These are phyloP conservation scores for Poeciliopsis presidionis DNA, from an alignment of 2,797 vertebrate species.

Conservation along the genomic window DNA sequence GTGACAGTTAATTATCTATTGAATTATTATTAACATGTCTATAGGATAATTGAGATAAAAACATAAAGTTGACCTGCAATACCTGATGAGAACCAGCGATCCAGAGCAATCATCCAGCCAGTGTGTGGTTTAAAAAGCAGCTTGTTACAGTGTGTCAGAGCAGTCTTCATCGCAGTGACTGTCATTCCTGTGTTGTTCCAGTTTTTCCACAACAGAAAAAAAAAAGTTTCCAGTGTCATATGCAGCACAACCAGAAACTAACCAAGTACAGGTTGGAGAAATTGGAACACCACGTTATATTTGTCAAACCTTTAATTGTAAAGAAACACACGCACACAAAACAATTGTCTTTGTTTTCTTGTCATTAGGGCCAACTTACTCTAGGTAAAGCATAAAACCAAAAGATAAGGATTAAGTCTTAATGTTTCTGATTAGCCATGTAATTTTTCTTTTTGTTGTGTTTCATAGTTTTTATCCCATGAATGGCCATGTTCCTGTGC, in stretches of 20 bases:
- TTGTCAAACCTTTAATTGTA: not conserved
- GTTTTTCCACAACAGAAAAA: conserved; percentile 55
- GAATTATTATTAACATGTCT: not conserved
- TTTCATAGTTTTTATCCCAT: not conserved
- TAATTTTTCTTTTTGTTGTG: not conserved
- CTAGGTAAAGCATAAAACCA: not conserved
- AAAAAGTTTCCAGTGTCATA: conserved; percentile 8
- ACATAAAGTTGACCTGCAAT: conserved; percentile 46
- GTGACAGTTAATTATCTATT: not conserved
- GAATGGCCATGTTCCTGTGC: not conserved
- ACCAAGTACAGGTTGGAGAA: not conserved
- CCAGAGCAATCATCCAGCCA: conserved; percentile 4
- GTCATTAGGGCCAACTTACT: not conserved
- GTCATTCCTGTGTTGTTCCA: conserved; percentile 57
- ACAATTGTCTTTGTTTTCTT: not conserved
- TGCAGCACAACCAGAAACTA: not conserved
- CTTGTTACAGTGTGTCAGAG: conserved; percentile 26
- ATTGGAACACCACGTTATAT: not conserved
- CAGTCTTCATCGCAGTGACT: conserved; percentile 36
- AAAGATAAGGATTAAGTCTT: not conserved
- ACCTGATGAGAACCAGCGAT: conserved; percentile 9
- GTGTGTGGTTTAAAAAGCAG: conserved; percentile 18
- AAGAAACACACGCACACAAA: not conserved
- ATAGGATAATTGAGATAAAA: not conserved
- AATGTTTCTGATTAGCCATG: not conserved